Base-by-base conservation (phyloP, 92 coral and sea anemone species). In the Metridium senile region DNA sequence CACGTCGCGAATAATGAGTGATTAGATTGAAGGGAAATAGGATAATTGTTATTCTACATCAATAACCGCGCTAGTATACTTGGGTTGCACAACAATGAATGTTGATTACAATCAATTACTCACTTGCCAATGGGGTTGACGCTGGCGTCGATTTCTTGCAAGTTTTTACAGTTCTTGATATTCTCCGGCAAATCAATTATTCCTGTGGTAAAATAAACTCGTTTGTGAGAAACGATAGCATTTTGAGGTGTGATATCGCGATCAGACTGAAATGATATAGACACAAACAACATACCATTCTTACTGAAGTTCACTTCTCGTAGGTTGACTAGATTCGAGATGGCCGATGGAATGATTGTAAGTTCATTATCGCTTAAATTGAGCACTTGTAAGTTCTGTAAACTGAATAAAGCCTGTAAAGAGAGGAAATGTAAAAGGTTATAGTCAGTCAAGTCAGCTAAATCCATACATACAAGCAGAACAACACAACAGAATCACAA, bases 51-150 rank as follows among this genome's bases (percentile, higher is more conserved):
- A 8, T 45, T 25, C 17, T 22, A 47, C 19, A 69, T 4, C 57
- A 7, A 35, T 11, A 45, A 69, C 35, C 22, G 31, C 74, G 8
- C 29, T 45, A 11, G 30, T 45, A 2, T 22, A 45, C 35, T 22
- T 3, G 34, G 27, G 43, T 23, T 1, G 23, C 35, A 45, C 32
- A 59, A 59, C 32, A 59, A 59, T 59, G 3, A 3, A 21, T 1
- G 26, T n/a, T 17, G 26, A 10, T 59, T 9, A 59, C 69, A 28
- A 21, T 31, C 69, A 63, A 62, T 49, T 66, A 92, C 99, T 81
- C 70, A 96, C 99, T 96, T 93, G 47, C 91, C 99, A 21, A 96
- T 84, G 0, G 97, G 99, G 78, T 96, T 96, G 0, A 96, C 99
- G 61, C 99, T 93, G 0, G 93, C 97, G 32, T 96, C 97, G 62